Base-by-base conservation (phyloP, 2,888 invertebrate species). In the Perdita meconis region DNA sequence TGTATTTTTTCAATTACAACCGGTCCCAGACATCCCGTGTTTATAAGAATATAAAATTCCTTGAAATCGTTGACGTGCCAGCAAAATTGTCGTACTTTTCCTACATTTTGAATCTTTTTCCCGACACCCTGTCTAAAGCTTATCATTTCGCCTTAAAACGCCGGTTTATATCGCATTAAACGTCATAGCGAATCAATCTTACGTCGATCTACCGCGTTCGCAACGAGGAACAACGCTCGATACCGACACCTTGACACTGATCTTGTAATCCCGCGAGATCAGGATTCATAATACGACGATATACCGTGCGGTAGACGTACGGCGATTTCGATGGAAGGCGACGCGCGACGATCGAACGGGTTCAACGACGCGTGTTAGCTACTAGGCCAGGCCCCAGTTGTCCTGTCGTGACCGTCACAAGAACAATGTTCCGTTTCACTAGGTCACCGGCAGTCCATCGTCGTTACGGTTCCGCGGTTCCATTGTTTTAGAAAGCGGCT, bases 391-490 rank as follows among this genome's bases (percentile, higher is more conserved):
- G 10, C 19, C 22, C 34, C 82, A 80, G 66, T 67, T 73, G 77
- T 80, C 76, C 73, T 72, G 75, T 80, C 85, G 80, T 84, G 83
- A 89, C 86, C 81, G 84, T 80, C 76, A 77, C 82, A 81, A 68
- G 61, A 30, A 70, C 73, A 64, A 73, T 74, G 81, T 61, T 75
- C 67, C 78, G 77, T 79, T 82, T 85, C 81, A 83, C 73, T 87
- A 74, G 85, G 81, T 85, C 82, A 80, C 64, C 82, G 79, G 72
- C 80, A 84, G 76, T 81, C 69, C 78, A 80, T 80, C 80, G 84
- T 84, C 81, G 84, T 84, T 77, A 75, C 67, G 74, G 59, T 55
- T 70, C 76, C 60, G 40, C 64, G 64, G 51, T 55, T 59, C 51
- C 55, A 66, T 74, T 75, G 71, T 69, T 73, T 30, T 71, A 65